Base-by-base conservation (phyloP, 2,113 vertebrate species). In the Synchiropus splendidus region DNA sequence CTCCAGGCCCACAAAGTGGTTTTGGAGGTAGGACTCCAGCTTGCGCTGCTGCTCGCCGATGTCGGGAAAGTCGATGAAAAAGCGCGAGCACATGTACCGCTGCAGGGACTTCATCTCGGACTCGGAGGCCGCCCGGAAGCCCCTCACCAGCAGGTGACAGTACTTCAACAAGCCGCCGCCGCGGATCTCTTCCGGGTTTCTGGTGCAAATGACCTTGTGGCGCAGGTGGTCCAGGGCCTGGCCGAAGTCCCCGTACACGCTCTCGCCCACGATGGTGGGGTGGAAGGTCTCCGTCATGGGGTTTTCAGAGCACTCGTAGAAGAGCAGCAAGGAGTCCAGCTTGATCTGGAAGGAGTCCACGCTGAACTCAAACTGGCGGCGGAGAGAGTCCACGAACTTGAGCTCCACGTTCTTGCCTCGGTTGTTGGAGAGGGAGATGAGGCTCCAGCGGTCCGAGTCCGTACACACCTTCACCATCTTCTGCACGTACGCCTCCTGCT, bases 381-480 rank as follows among this genome's bases (percentile, higher is more conserved):
- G 88, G 41, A 99, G 87, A 21, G 92, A 98, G 84, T 97, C 92
- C 80, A 99, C 90, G 39, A 99, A 99, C 84, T 99, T 99, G 70
- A 99, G 87, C 81, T 99, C 95, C 82, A 99, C 92, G 1, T 99
- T 99, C 83, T 98, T 98, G 53, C 95, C 95, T 27, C 90, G 85
- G 89, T 98, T 98, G 85, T 99, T 99, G 68, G 93, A 97, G 57
- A 99, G 83, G 18, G 95, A 99, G 78, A 99, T 98, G 58, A 99
- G 93, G 77, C 94, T 98, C 95, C 95, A 99, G 27, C 92, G 91
- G 77, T 99, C 94, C 1, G 92, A 95, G 78, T 99, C 95, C 55
- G 94, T 98, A 77, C 89, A 97, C 58, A 99, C 95, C 83, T 99
- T 99, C 65, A 99, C 95, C 95, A 99, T 97, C 88, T 99, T 99